These are phyloP conservation scores for Solenopsis invicta DNA, from an alignment of 1,140 invertebrate species.

Conservation along the genomic window DNA sequence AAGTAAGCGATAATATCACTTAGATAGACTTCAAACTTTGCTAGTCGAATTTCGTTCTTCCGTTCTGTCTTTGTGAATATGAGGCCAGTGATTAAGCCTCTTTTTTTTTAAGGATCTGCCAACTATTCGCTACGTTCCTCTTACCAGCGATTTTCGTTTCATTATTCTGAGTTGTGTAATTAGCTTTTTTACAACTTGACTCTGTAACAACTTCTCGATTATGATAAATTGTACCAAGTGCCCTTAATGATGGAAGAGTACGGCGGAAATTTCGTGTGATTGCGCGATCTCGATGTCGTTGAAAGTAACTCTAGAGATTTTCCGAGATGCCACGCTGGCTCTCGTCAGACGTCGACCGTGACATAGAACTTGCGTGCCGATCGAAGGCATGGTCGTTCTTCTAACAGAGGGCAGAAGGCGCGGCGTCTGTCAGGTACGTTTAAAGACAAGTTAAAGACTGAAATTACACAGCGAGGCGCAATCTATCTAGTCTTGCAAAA, in stretches of 20 bases:
- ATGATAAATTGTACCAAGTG: neutral
- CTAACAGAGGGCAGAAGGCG: conserved; percentile 65
- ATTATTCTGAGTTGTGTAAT: conserved; percentile 15
- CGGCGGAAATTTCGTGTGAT: neutral
- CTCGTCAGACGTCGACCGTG: conserved; percentile 51
- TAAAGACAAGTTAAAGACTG: conserved; percentile 69
- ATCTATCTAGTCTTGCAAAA: conserved; percentile 38
- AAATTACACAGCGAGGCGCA: conserved; percentile 49
- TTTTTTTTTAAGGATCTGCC: neutral
- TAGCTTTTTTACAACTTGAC: conserved; percentile 18
- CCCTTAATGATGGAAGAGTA: neutral
- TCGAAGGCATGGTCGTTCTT: conserved; percentile 70
- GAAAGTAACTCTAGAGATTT: neutral
- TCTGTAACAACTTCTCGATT: neutral
- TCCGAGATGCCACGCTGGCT: conserved; percentile 31
- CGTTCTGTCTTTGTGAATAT: neutral
- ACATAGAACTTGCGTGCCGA: conserved; percentile 72
- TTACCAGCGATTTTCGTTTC: neutral
- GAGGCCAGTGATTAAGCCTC: neutral
- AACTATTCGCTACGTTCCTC: neutral
- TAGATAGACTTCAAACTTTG: neutral
- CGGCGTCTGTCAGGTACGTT: conserved; percentile 72
- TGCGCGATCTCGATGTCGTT: neutral
- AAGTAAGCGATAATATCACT: neutral
- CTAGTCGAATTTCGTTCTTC: neutral